phyloP scores from a whole-genome alignment of 2,888 invertebrate species.

The Dromius quadrimaculatus region DNA sequence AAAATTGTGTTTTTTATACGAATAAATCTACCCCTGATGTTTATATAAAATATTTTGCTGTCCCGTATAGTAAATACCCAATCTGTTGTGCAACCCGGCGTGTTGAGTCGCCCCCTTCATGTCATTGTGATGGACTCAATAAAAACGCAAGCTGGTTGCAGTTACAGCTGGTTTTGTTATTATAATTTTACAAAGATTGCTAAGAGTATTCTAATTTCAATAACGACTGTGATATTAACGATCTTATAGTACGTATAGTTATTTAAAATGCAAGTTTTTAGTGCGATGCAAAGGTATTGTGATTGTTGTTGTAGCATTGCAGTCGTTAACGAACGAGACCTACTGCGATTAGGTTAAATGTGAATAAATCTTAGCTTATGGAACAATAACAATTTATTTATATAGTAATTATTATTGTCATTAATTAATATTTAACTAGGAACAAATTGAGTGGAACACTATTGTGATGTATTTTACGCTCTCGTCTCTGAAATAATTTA shows the following conservation, averaged over 20 bases:
- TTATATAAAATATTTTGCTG: conserved; percentile 43
- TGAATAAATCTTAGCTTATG: conserved; percentile 63
- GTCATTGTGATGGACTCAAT: conserved; percentile 31
- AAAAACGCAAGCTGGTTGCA: conserved; percentile 61
- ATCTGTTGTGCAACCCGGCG: conserved; percentile 50
- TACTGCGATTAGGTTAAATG: conserved; percentile 53
- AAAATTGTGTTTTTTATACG: no score
- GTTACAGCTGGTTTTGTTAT: conserved; percentile 64
- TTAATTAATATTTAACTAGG: conserved; percentile 55
- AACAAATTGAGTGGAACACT: conserved; percentile 52
- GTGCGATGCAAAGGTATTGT: conserved; percentile 43
- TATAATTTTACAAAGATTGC: conserved; percentile 58
- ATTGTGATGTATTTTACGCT: conserved; percentile 49
- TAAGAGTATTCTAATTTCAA: conserved; percentile 64
- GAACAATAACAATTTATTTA: conserved; percentile 58
- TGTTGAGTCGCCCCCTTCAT: conserved; percentile 38
- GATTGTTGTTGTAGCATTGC: conserved; percentile 48
- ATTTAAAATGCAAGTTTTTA: conserved; percentile 54
- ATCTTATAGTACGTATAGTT: conserved; percentile 62
- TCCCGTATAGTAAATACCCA: conserved; percentile 45
- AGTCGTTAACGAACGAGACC: conserved; percentile 46
- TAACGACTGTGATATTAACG: conserved; percentile 66
- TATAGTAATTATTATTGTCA: conserved; percentile 54
- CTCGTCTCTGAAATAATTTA: conserved; percentile 51
- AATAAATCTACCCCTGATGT: conserved; percentile 17